These are phyloP conservation scores for Eristalinus aeneus DNA, from an alignment of 2,888 invertebrate genomes.

Conservation along the genomic window DNA sequence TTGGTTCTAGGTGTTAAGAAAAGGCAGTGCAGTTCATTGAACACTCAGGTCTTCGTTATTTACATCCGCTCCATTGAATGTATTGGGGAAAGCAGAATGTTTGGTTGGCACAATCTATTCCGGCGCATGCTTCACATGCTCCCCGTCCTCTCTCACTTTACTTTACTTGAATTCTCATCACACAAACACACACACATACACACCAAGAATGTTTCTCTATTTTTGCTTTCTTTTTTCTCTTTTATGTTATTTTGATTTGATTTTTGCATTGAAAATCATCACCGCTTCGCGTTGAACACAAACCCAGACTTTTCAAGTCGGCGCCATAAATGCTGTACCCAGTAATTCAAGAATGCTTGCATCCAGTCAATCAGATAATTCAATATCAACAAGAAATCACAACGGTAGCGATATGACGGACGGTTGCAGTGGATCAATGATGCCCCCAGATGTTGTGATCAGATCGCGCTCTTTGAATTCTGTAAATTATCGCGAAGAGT, in stretches of 20 bases:
- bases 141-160: not conserved
- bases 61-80: not conserved
- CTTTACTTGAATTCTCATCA: constrained; percentile 23
- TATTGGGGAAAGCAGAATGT: constrained; percentile 29
- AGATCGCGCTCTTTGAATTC: constrained; percentile 74
- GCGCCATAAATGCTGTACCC: constrained; percentile 45
- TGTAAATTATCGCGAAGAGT: constrained; percentile 73
- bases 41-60: not conserved
- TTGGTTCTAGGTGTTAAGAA: not conserved
- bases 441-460: constrained; percentile 51
- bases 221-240: constrained; percentile 64
- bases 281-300: constrained; percentile 22
- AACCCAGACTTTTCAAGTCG: constrained; percentile 72
- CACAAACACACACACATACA: constrained; percentile 31
- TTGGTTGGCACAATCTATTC: constrained; percentile 12
- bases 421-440: constrained; percentile 29
- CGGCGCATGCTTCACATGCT: constrained; percentile 7
- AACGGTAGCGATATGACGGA: constrained; percentile 66
- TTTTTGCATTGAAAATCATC: constrained; percentile 46
- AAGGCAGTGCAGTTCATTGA: not conserved
- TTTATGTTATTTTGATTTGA: constrained; percentile 66
- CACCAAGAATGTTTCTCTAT: constrained; percentile 59
- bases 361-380: constrained; percentile 77
- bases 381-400: constrained; percentile 71
- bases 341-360: constrained; percentile 72